These are phyloP conservation scores for Ennomos fuscantarius DNA, from an alignment of 2,888 invertebrate genomes.

Conservation along the genomic window DNA sequence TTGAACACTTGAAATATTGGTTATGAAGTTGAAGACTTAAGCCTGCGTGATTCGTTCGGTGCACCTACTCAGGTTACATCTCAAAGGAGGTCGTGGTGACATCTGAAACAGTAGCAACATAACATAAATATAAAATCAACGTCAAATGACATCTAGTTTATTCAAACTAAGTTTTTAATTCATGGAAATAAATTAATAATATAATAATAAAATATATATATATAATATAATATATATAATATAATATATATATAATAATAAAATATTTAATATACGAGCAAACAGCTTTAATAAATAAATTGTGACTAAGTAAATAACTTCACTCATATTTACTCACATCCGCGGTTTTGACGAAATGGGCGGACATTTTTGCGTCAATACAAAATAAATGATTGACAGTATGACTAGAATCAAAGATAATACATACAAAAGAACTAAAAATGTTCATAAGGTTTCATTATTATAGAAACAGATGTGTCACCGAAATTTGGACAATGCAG, in stretches of 20 bases:
- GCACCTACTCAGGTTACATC: slow-evolving; percentile 75
- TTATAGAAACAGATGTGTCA: slow-evolving; percentile 56
- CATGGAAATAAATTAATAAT: too few species aligned
- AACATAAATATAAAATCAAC: slow-evolving; percentile 25
- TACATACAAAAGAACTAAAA: slow-evolving; percentile 46
- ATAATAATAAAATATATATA: too few species aligned
- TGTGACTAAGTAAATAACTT: too few species aligned
- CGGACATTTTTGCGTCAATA: slow-evolving; percentile 63
- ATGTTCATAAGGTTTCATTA: background rate
- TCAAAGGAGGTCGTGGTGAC: slow-evolving; percentile 76
- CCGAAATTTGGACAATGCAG: slow-evolving; percentile 42
- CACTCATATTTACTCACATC: background rate
- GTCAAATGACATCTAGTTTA: background rate
- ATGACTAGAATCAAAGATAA: slow-evolving; percentile 45
- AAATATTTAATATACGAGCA: too few species aligned
- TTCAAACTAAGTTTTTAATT: too few species aligned
- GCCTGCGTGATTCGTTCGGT: slow-evolving; percentile 76
- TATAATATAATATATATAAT: too few species aligned
- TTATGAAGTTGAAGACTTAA: slow-evolving; percentile 77
- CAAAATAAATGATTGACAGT: slow-evolving; percentile 73
- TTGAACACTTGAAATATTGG: slow-evolving; percentile 80
- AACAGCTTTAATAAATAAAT: too few species aligned
- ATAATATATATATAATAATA: too few species aligned
- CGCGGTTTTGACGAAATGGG: slow-evolving; percentile 56
- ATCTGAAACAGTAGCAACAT: slow-evolving; percentile 58